phyloP scores from a whole-genome alignment of 2,888 invertebrate genomes.

The Orchesella flavescens region DNA sequence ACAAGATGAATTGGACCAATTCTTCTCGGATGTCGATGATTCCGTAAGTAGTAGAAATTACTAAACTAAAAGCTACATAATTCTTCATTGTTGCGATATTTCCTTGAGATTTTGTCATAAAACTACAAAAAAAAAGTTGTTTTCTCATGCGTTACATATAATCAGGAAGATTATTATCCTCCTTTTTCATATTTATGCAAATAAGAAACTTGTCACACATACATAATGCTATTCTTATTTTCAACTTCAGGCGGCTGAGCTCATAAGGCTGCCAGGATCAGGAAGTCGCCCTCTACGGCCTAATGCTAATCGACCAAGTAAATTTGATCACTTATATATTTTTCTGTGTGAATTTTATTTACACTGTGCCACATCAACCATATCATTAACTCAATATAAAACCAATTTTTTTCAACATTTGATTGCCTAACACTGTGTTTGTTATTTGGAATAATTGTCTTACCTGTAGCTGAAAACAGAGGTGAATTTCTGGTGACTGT shows the following conservation, averaged over 20 bases:
- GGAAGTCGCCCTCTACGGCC: constrained; percentile 38
- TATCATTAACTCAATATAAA: background rate
- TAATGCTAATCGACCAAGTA: constrained; percentile 31
- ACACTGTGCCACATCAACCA: background rate
- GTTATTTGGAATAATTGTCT: too few relatives aligned
- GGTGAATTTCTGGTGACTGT: constrained; percentile 59
- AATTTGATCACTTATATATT: constrained; percentile 16
- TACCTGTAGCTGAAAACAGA: background rate
- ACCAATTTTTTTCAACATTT: background rate
- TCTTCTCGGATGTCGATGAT: constrained; percentile 53
- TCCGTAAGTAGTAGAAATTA: constrained; percentile 2
- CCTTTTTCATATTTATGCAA: too few relatives aligned
- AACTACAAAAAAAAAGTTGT: background rate
- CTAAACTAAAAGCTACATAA: background rate
- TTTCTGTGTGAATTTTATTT: constrained; percentile 27
- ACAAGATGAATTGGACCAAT: constrained; percentile 62
- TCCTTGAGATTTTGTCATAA: too few relatives aligned
- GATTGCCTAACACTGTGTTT: background rate
- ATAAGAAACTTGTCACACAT: too few relatives aligned
- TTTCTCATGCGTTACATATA: background rate
- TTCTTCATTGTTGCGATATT: too few relatives aligned
- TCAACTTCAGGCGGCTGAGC: background rate
- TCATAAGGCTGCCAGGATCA: background rate
- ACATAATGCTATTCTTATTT: background rate
- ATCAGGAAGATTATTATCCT: too few relatives aligned